A percentile compares a stretch with the other conserved stretches of the same genome.
These are phyloP conservation scores for Toxotes lorentzi DNA, from an alignment of 2,797 vertebrate species.

Conservation along the genomic window DNA sequence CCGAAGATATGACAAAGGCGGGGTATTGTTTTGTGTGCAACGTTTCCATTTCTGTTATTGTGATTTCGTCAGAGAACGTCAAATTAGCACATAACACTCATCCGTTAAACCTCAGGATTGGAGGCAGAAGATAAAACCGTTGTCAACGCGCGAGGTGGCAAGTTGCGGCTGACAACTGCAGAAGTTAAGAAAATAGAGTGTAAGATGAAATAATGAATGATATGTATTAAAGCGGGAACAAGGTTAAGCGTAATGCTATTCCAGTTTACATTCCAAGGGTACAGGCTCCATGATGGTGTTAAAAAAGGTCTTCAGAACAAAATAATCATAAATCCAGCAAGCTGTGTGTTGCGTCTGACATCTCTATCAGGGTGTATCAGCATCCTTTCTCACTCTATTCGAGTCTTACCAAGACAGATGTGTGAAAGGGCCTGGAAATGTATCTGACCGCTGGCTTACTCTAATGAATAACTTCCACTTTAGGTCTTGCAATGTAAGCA, in stretches of 20 bases:
- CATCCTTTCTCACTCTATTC: conserved; percentile 97
- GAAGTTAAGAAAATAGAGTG: conserved; percentile 73
- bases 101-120: conserved; percentile 38
- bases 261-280: conserved; percentile 92
- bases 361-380: conserved; percentile 99
- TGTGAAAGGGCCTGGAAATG: conserved; percentile 99
- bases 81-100: conserved; percentile 33
- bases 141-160: neutral
- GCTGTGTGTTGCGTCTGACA: conserved; percentile 98
- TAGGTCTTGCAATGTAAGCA: conserved; percentile 99
- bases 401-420: conserved; percentile 99
- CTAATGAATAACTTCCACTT: conserved; percentile 99
- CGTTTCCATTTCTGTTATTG: conserved; percentile 34
- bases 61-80: conserved; percentile 38
- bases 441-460: conserved; percentile 98
- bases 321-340: conserved; percentile 99
- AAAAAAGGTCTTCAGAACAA: conserved; percentile 99
- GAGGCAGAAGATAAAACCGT: conserved; percentile 19
- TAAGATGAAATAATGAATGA: conserved; percentile 69
- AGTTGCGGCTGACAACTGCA: conserved; percentile 44
- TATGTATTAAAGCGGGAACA: conserved; percentile 68
- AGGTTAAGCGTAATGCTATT: conserved; percentile 79
- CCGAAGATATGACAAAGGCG: neutral
- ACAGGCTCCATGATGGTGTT: conserved; percentile 89
- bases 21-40: conserved; percentile 8